phyloP scores from a whole-genome alignment of 2,888 invertebrate genomes.

The Eilema caniola region DNA sequence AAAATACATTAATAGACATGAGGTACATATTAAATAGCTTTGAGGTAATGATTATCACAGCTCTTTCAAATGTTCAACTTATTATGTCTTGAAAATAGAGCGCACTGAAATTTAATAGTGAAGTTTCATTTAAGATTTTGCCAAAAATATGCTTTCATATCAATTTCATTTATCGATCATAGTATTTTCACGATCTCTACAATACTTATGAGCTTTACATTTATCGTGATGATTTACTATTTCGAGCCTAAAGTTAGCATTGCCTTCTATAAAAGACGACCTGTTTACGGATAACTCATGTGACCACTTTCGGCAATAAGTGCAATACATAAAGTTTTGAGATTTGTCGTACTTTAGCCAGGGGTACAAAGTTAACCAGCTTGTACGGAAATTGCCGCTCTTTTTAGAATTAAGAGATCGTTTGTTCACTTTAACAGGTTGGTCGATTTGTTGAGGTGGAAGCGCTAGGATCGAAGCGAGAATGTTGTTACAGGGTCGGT shows the following conservation, averaged over 20 bases:
- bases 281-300: slow-evolving; percentile 88
- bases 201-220: slow-evolving; percentile 91
- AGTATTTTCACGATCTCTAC: slow-evolving; percentile 81
- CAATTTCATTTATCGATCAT: slow-evolving; percentile 8
- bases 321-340: slow-evolving; percentile 91
- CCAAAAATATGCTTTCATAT: not conserved
- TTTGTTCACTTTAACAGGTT: slow-evolving; percentile 36
- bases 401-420: slow-evolving; percentile 75
- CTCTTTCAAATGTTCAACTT: slow-evolving; percentile 4
- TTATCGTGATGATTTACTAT: slow-evolving; percentile 93
- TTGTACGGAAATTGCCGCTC: slow-evolving; percentile 89
- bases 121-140: not conserved
- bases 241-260: slow-evolving; percentile 91
- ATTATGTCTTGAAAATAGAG: not conserved
- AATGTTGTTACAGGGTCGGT: slow-evolving; percentile 54
- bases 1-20: not conserved
- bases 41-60: slow-evolving; percentile 12
- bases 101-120: not conserved
- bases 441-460: slow-evolving; percentile 71
- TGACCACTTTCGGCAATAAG: slow-evolving; percentile 91
- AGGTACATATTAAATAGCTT: not conserved
- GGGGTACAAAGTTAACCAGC: slow-evolving; percentile 90
- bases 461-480: slow-evolving; percentile 61
- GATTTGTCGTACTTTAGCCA: slow-evolving; percentile 91
- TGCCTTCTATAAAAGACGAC: slow-evolving; percentile 93